Percentiles rank a stretch among this genome's conserved stretches.
These are phyloP conservation scores for Drosophila truncata DNA, from an alignment of 1,140 invertebrate species.

Conservation along the genomic window DNA sequence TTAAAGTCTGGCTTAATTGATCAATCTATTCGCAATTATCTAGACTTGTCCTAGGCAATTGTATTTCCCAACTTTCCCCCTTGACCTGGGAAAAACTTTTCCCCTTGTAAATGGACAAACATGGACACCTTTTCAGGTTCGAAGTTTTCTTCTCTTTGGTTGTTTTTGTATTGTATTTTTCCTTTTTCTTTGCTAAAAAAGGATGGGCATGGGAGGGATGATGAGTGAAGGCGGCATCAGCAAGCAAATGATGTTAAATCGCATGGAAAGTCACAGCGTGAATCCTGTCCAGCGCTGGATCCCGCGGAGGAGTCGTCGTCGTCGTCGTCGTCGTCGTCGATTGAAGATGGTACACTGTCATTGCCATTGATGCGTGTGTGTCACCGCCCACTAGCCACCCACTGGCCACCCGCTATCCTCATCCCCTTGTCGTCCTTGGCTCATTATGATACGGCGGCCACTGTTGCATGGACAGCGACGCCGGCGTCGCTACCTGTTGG, in stretches of 20 bases:
- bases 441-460: constrained; percentile 73
- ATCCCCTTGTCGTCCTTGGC: constrained; percentile 49
- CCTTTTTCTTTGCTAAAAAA: background rate
- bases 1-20: constrained; percentile 2
- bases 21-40: constrained; percentile 12
- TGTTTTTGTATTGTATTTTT: background rate
- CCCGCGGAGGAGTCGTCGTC: constrained; percentile 24
- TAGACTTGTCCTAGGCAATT: constrained; percentile 5
- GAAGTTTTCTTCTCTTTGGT: background rate
- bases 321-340: constrained; percentile 5
- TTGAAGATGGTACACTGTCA: constrained; percentile 29
- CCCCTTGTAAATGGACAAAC: constrained; percentile 22
- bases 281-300: constrained; percentile 44
- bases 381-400: constrained; percentile 5
- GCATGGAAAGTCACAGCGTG: constrained; percentile 49
- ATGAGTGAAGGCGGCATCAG: constrained; percentile 2
- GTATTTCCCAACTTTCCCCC: background rate
- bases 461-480: constrained; percentile 74
- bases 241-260: constrained; percentile 65
- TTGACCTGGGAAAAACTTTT: background rate
- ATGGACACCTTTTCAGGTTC: constrained; percentile 24
- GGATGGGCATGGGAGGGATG: background rate
- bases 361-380: constrained; percentile 34
- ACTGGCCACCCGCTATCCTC: background rate
- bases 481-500: constrained; percentile 71